Evolutionary conservation across 1,140 invertebrate genomes (phyloP).

Genomic region (Drosophila tani): DNA sequence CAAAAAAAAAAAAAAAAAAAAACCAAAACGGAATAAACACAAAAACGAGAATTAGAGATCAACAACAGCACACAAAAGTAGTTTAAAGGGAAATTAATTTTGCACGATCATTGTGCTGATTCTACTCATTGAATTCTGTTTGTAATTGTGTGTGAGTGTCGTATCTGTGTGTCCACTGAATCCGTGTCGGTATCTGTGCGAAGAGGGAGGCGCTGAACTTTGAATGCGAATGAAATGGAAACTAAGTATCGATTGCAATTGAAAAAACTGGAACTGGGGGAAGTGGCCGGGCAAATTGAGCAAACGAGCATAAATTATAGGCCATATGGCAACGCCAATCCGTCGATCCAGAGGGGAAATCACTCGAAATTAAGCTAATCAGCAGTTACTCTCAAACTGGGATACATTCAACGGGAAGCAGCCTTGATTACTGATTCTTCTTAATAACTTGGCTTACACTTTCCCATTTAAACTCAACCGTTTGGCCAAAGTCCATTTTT

Average conservation of each 20-base stretch:
- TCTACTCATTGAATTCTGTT: constrained; percentile 61
- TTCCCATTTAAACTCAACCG: constrained; percentile 1
- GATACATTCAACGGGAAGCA: neutral
- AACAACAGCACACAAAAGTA: constrained; percentile 44
- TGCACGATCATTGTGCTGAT: constrained; percentile 75
- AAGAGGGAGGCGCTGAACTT: constrained; percentile 41
- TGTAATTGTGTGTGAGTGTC: constrained; percentile 19
- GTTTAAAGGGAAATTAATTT: constrained; percentile 63
- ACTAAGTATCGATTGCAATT: constrained; percentile 72
- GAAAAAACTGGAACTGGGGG: constrained; percentile 50
- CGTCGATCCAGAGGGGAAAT: constrained; percentile 52
- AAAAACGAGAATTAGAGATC: constrained; percentile 31
- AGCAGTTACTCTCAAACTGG: constrained; percentile 46
- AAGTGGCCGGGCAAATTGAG: constrained; percentile 51
- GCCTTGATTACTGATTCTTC: constrained; percentile 3
- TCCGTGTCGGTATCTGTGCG: constrained; percentile 9
- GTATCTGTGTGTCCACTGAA: constrained; percentile 9
- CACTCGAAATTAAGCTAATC: constrained; percentile 61
- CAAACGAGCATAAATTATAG: constrained; percentile 54
- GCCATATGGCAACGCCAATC: constrained; percentile 46
- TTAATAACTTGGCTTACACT: neutral
- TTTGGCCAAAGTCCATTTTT: neutral
- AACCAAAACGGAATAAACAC: constrained; percentile 39
- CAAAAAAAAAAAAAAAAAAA: constrained; percentile 36
- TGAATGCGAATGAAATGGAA: constrained; percentile 69